A percentile compares a stretch with the other conserved stretches of the same genome.
These are phyloP conservation scores for Hermaeophaga mercurialis DNA, from an alignment of 2,888 invertebrate species.

Conservation along the genomic window DNA sequence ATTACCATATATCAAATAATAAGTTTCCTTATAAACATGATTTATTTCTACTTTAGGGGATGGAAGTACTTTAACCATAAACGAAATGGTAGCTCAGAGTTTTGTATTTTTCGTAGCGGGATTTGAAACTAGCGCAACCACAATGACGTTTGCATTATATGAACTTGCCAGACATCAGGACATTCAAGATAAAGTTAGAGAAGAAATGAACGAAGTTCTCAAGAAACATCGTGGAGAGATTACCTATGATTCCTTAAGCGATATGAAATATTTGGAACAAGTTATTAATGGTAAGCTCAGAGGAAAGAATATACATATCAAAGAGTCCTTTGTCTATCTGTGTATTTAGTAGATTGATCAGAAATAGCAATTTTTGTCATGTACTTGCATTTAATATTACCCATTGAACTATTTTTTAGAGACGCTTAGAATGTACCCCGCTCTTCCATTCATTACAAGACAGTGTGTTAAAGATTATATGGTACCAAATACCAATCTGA, in stretches of 20 bases:
- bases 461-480: conserved; percentile 35
- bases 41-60: conserved; percentile 25
- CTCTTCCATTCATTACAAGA: conserved; percentile 33
- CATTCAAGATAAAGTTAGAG: conserved; percentile 36
- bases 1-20: no score
- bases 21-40: no score
- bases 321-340: no score
- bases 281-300: conserved; percentile 42
- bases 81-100: conserved; percentile 40
- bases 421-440: conserved; percentile 36
- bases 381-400: no score
- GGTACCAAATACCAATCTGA: conserved; percentile 30
- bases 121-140: conserved; percentile 42
- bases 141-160: conserved; percentile 40
- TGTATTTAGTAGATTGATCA: no score
- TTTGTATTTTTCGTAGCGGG: conserved; percentile 42
- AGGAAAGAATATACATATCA: no score
- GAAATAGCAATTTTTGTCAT: no score
- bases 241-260: conserved; percentile 40
- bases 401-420: no score
- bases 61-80: conserved; percentile 26
- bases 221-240: conserved; percentile 34
- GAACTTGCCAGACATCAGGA: conserved; percentile 34
- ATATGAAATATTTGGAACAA: conserved; percentile 39
- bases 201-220: conserved; percentile 36